Percentiles rank a stretch among this genome's conserved stretches.
Evolutionary conservation across 2,888 invertebrate genomes (phyloP).

Genomic region (Drosophila falleni): DNA sequence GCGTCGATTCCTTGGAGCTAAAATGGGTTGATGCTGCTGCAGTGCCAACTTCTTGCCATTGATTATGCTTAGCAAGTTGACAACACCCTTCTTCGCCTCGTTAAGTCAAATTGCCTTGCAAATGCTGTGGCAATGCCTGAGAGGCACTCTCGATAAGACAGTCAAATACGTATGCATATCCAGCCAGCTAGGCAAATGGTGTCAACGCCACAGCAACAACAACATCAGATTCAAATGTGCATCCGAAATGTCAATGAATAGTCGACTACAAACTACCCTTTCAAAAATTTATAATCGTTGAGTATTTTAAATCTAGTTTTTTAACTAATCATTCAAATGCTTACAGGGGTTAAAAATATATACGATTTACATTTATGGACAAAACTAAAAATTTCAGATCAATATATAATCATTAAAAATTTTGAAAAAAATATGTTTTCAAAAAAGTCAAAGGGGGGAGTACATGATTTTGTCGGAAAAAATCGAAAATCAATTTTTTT

Average conservation of each 20-base stretch:
- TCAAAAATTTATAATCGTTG: neutral
- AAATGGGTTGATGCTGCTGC: constrained; percentile 13
- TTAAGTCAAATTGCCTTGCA: constrained; percentile 75
- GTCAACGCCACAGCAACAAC: constrained; percentile 31
- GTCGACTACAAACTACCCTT: constrained; percentile 14
- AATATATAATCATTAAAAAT: too few relatives aligned
- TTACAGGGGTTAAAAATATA: too few relatives aligned
- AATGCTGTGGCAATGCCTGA: constrained; percentile 51
- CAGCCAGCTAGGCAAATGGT: constrained; percentile 48
- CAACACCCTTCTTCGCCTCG: constrained; percentile 55
- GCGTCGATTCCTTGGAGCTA: constrained; percentile 24
- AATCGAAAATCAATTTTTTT: too few relatives aligned
- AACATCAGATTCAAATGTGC: constrained; percentile 25
- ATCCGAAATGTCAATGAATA: neutral
- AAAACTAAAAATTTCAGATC: too few relatives aligned
- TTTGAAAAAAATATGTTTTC: too few relatives aligned
- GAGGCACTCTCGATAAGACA: constrained; percentile 40
- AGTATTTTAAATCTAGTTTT: too few relatives aligned
- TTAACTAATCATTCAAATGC: too few relatives aligned
- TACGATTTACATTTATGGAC: too few relatives aligned
- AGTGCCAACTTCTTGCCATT: constrained; percentile 52
- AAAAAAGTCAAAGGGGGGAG: too few relatives aligned
- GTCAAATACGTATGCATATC: constrained; percentile 33
- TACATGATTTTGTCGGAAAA: too few relatives aligned
- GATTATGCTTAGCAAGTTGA: constrained; percentile 62